These are phyloP conservation scores for Callionymus lyra DNA, from an alignment of 2,113 vertebrate genomes.

Conservation along the genomic window DNA sequence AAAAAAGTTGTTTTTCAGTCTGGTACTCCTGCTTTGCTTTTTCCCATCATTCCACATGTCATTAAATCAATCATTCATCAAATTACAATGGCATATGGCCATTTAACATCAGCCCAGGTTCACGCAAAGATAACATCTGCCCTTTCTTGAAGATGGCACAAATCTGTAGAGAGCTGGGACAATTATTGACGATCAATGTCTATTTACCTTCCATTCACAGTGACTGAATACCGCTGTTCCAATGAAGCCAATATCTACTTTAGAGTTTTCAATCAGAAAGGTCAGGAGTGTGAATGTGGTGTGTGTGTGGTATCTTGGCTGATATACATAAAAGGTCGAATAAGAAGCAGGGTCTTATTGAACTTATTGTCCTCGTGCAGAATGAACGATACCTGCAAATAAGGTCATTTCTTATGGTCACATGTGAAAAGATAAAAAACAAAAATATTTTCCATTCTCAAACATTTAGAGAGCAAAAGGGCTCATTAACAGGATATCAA, in stretches of 20 bases:
- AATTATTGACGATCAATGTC: slow-evolving; percentile 54
- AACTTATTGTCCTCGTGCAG: background rate
- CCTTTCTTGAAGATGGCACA: slow-evolving; percentile 39
- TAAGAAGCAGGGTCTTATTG: slow-evolving; percentile 2
- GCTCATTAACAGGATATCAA: no score
- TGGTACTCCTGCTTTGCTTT: no score
- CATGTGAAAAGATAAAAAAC: background rate
- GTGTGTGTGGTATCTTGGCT: background rate
- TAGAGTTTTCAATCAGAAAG: slow-evolving; percentile 25
- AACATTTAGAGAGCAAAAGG: no score
- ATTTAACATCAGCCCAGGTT: slow-evolving; percentile 32
- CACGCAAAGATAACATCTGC: slow-evolving; percentile 50
- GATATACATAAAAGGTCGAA: slow-evolving; percentile 8
- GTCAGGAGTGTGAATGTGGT: background rate
- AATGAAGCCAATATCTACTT: slow-evolving; percentile 16
- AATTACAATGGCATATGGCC: slow-evolving; percentile 27
- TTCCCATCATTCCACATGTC: no score
- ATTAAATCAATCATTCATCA: slow-evolving; percentile 25
- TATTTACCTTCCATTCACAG: slow-evolving; percentile 54
- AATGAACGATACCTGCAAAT: slow-evolving; percentile 5
- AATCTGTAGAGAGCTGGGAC: slow-evolving; percentile 41
- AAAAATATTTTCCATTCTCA: no score
- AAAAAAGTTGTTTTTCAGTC: slow-evolving; percentile 1
- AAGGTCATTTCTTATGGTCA: slow-evolving; percentile 4
- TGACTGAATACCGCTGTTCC: slow-evolving; percentile 37